phyloP scores from a whole-genome alignment of 2,113 vertebrate species.

The Ceyx cyanopectus region DNA sequence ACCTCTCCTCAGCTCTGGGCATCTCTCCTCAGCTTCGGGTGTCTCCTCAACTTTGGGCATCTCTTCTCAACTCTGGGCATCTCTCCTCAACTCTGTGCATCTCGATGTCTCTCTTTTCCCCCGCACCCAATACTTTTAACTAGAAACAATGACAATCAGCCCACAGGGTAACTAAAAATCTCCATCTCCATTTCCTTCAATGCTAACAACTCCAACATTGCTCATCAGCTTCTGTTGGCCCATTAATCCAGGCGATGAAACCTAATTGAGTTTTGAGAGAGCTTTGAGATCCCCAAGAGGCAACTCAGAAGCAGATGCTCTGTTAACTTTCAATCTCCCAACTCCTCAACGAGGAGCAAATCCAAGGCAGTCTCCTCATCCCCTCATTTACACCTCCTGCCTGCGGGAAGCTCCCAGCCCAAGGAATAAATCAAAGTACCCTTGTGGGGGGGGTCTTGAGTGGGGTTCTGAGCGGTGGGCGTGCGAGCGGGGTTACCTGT shows the following conservation, averaged over 20 bases:
- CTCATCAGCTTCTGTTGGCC: background rate
- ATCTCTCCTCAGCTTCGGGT: no score
- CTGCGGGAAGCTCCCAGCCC: no score
- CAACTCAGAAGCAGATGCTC: background rate
- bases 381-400: background rate
- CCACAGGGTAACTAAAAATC: background rate
- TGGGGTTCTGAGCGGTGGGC: background rate
- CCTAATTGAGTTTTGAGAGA: background rate
- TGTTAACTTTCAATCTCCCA: background rate
- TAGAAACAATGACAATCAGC: background rate
- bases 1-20: background rate
- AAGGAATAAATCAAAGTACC: fast-evolving
- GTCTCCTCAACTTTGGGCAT: background rate
- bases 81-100: background rate
- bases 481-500: conserved; percentile 81
- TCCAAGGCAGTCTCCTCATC: background rate
- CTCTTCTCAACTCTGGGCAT: background rate
- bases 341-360: background rate
- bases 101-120: background rate
- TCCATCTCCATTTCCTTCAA: background rate
- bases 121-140: background rate
- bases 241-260: background rate
- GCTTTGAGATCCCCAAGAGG: background rate
- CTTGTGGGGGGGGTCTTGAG: no score
- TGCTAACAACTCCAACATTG: background rate